Percentiles rank a stretch among this genome's conserved stretches.
Evolutionary conservation across 2,888 invertebrate species (phyloP).

Genomic region (Ceramica pisi): DNA sequence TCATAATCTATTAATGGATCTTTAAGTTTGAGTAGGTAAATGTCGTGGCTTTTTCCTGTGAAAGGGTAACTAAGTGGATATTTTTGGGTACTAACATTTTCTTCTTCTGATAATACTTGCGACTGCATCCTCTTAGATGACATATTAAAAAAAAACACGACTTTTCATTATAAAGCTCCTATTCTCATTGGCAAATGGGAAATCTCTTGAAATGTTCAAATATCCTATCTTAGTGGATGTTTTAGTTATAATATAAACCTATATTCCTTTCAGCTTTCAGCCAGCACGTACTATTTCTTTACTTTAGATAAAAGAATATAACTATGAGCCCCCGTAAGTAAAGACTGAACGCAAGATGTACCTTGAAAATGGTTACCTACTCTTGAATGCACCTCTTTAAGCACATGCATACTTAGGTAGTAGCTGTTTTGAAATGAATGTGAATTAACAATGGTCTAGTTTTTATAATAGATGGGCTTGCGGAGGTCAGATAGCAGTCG

Average conservation of each 20-base stretch:
- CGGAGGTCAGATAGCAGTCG: not conserved
- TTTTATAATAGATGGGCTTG: not conserved
- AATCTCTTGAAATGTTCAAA: no score
- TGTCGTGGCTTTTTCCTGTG: not conserved
- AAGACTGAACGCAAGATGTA: not conserved
- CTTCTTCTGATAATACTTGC: not conserved
- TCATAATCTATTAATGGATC: slow-evolving; percentile 15
- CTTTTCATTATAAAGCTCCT: no score
- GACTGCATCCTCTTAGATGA: no score
- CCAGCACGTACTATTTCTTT: no score
- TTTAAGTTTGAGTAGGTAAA: slow-evolving; percentile 18
- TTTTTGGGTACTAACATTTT: not conserved
- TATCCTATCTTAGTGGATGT: no score
- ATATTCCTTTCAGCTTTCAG: no score
- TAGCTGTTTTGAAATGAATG: not conserved
- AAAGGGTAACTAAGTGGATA: no score
- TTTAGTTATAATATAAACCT: no score
- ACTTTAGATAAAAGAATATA: no score
- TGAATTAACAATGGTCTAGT: not conserved
- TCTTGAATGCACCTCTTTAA: not conserved
- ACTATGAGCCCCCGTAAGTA: no score
- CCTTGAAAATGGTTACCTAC: not conserved
- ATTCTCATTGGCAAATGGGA: no score
- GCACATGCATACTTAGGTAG: not conserved
- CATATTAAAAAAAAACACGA: no score